A percentile compares a stretch with the other conserved stretches of the same genome.
Evolutionary conservation across 2,888 invertebrate genomes (phyloP).

Genomic region (Willowsia nigromaculata): DNA sequence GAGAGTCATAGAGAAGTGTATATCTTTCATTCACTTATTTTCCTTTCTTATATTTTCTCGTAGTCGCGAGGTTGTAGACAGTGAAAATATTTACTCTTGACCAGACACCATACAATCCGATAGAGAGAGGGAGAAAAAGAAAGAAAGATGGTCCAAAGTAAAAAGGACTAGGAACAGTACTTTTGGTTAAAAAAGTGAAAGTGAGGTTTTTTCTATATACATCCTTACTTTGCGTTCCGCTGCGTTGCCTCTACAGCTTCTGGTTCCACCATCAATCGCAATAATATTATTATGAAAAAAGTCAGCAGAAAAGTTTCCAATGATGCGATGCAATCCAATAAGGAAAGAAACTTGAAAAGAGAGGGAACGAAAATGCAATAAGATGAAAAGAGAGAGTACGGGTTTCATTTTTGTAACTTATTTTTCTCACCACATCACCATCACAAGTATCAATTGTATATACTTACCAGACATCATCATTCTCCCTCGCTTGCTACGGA

Average conservation of each 20-base stretch:
- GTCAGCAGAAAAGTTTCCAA: slow-evolving; percentile 43
- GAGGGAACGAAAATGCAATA: slow-evolving; percentile 22
- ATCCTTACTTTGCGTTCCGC: slow-evolving; percentile 4
- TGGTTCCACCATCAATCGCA: slow-evolving; percentile 8
- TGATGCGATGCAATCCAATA: slow-evolving; percentile 27
- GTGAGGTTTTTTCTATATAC: not conserved
- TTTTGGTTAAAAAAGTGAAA: not conserved
- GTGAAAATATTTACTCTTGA: slow-evolving; percentile 62
- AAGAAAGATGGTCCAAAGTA: slow-evolving; percentile 19
- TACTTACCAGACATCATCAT: not conserved
- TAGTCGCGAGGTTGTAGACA: not conserved
- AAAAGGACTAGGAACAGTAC: not conserved
- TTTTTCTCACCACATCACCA: slow-evolving; percentile 25
- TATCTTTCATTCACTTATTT: slow-evolving; percentile 40
- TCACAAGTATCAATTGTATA: not conserved
- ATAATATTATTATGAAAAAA: slow-evolving; percentile 32
- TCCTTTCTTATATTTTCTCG: not conserved
- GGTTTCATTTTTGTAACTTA: slow-evolving; percentile 25
- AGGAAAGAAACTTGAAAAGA: slow-evolving; percentile 7
- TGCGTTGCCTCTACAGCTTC: not conserved
- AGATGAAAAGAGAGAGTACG: not conserved
- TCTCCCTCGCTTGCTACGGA: not conserved
- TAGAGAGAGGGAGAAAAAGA: not conserved
- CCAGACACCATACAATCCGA: not conserved
- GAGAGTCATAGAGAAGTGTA: not conserved